phyloP scores from a whole-genome alignment of 2,797 vertebrate genomes.

The Coregonus sp. region DNA sequence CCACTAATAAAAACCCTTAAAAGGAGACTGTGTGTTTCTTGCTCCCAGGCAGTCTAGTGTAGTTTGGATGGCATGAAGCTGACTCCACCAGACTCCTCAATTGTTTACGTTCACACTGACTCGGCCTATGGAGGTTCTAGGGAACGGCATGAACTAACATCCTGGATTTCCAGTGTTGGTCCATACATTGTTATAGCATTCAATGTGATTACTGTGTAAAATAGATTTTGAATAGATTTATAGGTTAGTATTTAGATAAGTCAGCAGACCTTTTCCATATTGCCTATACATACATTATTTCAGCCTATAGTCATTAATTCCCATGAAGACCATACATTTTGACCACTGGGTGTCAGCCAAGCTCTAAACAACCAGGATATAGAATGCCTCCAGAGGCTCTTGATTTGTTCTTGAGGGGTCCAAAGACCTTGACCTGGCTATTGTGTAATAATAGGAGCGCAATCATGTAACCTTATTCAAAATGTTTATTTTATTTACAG shows the following conservation, averaged over 20 bases:
- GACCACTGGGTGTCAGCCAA: constrained; percentile 78
- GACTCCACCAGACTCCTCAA: constrained; percentile 16
- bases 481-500: not conserved
- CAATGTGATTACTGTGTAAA: not conserved
- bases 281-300: not conserved
- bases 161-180: constrained; percentile 1
- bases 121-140: constrained; percentile 1
- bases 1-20: constrained; percentile 63
- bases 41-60: constrained; percentile 16
- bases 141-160: not conserved
- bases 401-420: constrained; percentile 56
- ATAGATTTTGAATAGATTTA: too few species aligned
- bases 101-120: constrained; percentile 36
- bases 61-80: constrained; percentile 30
- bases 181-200: not conserved
- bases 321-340: constrained; percentile 26
- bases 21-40: constrained; percentile 35
- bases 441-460: constrained; percentile 53
- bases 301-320: not conserved
- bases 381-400: constrained; percentile 37
- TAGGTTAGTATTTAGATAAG: too few species aligned
- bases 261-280: too few species aligned
- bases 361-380: constrained; percentile 59
- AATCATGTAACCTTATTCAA: not conserved
- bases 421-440: constrained; percentile 57